Base-by-base conservation (phyloP, 2,797 vertebrate species). In the Channallabes apus region DNA sequence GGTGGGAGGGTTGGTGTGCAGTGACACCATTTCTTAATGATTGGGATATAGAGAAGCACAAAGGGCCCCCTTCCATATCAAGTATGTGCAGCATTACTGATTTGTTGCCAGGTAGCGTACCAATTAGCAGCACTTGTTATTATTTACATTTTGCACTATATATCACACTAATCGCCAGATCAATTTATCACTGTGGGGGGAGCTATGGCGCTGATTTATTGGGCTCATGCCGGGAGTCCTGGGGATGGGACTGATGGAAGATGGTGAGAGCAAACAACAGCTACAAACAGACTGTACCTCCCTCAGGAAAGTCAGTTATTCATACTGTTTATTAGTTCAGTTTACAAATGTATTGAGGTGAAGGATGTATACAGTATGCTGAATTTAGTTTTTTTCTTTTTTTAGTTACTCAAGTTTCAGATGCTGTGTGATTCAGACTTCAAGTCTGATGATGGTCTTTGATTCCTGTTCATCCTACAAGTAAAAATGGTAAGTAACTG, bases 91-190 rank as follows among this genome's bases (percentile, higher is more conserved):
- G 78, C 85, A 91, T 93, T 94, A 90, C 94, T 92, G 94, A 95
- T 95, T 95, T 95, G 95, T 96, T 96, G 95, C 94, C 92, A 93
- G 95, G 94, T 95, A 96, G 94, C 32, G 88, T 93, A 92, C 96
- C 96, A 98, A 97, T 98, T 98, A 98, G 96, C 93, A 94, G 92
- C 90, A 90, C 92, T 94, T 92, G 94, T 94, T 95, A 96, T 96
- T 97, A 96, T 97, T 97, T 97, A 97, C 96, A 97, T 97, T 96
- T 96, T 91, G 85, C 91, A 92, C 95, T 95, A 97, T 97, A 95
- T 92, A 97, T 98, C 96, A 97, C 95, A 92, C 94, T 95, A 96
- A 96, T 96, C 93, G 90, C 94, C 87, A 73, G 92, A 93, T 95
- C 96, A 94, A 98, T 97, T 96, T 95, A 96, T 98, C 96, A 96